These are phyloP conservation scores for Torymus texanus DNA, from an alignment of 2,888 invertebrate species.

Conservation along the genomic window DNA sequence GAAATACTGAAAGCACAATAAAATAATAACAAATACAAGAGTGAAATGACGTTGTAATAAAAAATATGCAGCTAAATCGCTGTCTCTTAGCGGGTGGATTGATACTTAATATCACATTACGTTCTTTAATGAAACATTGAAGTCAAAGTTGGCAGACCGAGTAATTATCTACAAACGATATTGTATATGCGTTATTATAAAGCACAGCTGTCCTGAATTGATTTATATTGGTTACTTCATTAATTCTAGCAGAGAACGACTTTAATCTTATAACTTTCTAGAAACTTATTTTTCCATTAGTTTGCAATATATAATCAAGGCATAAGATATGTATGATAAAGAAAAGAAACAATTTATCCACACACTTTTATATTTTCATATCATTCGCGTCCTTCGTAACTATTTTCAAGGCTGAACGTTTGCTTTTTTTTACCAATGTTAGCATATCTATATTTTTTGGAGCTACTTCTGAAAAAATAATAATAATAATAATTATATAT, in stretches of 20 bases:
- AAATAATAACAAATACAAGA: too few species aligned
- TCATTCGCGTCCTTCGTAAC: too few species aligned
- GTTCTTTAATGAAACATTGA: neutral
- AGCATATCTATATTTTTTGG: too few species aligned
- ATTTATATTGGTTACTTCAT: slow-evolving; percentile 21
- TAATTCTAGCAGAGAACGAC: neutral
- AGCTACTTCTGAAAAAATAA: too few species aligned
- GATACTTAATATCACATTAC: neutral
- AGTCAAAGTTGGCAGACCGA: neutral
- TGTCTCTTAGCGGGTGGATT: neutral
- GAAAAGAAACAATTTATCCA: neutral
- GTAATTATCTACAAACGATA: neutral
- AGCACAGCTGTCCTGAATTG: neutral
- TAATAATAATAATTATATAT: too few species aligned
- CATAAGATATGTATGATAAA: neutral
- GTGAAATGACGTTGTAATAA: too few species aligned
- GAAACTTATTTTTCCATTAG: slow-evolving; percentile 15
- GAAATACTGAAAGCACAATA: too few species aligned
- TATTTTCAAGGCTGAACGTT: too few species aligned
- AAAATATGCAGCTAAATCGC: too few species aligned
- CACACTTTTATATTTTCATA: too few species aligned
- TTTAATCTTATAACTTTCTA: slow-evolving; percentile 28
- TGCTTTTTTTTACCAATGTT: too few species aligned
- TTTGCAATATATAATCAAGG: neutral
- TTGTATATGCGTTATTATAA: neutral